Evolutionary conservation across 2,797 vertebrate genomes (phyloP), one percentile per base, ranked within the genome.

Genomic region (Bucorvus abyssinicus): DNA sequence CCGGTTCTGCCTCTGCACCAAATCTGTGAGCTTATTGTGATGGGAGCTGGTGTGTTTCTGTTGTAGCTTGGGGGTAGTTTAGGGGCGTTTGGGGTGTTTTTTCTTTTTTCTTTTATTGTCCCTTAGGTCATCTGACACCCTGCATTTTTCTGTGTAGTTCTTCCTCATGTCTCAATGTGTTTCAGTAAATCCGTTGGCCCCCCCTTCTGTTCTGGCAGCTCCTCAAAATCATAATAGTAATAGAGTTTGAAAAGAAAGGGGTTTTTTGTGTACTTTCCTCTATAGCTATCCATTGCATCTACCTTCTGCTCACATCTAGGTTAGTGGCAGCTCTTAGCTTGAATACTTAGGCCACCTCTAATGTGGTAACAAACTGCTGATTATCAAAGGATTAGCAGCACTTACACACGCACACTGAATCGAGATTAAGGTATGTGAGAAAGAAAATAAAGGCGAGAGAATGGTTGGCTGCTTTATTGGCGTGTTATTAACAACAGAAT

Each of bases 381-480:
- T 92, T 95, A 69, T 79, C 70, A 77, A 75, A 77, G 67, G 40
- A 92, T 52, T 34, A 45, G 69, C n/a, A 78, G 53, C 78, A 86
- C 18, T 84, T 76, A 78, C 73, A 9, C 16, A 12, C 67, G 67
- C 6, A 45, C 10, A 17, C 49, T 67, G 79, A 87, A 77, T 84
- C 87, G 75, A 76, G 80, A 89, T 88, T 94, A 89, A 93, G 57
- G 50, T 75, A 83, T 18, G 49, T 52, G n/a, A 65, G 87, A 83
- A 75, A 92, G 90, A 26, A 94, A 96, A 91, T 74, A 40, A 82
- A 89, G 44, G 56, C 4, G 26, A 91, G 56, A 69, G 78, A 64
- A 67, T 42, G n/a, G 47, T 74, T 67, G 23, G 52, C 60, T 92
- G 7, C 56, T 68, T 96, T 90, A 96, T 65, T 1, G 12, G 45